Evolutionary conservation across 2,113 vertebrate genomes (phyloP), one percentile per base, ranked within the genome.

Genomic region (Urocynchramus pylzowi): DNA sequence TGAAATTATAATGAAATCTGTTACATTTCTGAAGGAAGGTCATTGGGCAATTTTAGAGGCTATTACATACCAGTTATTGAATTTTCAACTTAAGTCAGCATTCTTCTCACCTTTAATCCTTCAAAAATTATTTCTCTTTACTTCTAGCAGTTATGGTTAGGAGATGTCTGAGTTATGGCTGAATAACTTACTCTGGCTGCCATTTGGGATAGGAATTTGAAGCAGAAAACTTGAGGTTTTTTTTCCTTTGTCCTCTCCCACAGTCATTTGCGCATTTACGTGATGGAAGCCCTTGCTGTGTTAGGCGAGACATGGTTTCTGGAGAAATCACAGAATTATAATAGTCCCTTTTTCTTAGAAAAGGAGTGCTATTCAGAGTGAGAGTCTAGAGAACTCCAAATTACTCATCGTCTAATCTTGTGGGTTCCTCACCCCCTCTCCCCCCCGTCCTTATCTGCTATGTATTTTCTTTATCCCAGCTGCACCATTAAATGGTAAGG

Each of bases 391-490:
- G 64, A 83, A 6, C 19, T 80, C 50, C 47, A n/a, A 19, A 67
- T 86, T 74, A 86, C 15, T 80, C 54, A 44, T 56, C 3, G 3
- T 79, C 27, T 73, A 15, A 76, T 64, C n/a, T 73, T 83, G 24
- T 52, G 59, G 24, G 24, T 33, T n/a, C 9, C 18, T 68, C 42
- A 33, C 10, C 28, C 10, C 7, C 9, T 10, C 24, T 10, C 8
- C 1, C 1, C n/a, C 28, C 27, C 0, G 0, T 8, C 2, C 20
- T 31, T 52, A n/a, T 39, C 45, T 84, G 45, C 16, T 50, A 0
- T 50, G 37, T 49, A 16, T 65, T 90, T 49, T 69, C 20, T 15
- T 90, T 59, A n/a, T 12, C 15, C 7, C 28, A 27, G 13, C 33
- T 30, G n/a, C 50, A 69, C 13, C 18, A 19, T 33, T 80, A 63